Percentiles rank a stretch among this genome's conserved stretches.
These are phyloP conservation scores for Idaea dimidiata DNA, from an alignment of 2,888 invertebrate genomes.

Conservation along the genomic window DNA sequence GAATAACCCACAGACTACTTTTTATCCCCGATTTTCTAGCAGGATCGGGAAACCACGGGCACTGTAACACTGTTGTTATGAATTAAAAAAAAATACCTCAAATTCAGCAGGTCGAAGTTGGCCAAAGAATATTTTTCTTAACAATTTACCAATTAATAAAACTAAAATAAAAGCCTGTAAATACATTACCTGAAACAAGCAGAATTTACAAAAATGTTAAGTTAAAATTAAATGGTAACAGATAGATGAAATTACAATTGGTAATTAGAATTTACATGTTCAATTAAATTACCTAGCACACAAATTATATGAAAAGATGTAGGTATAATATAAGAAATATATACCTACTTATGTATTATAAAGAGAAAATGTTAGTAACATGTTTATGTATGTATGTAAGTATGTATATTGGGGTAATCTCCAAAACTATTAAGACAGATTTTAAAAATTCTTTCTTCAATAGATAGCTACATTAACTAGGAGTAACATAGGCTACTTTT, in stretches of 20 bases:
- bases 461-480: too few relatives aligned
- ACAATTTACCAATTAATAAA: constrained; percentile 93
- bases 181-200: constrained; percentile 90
- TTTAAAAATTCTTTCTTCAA: too few relatives aligned
- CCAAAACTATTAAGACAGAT: too few relatives aligned
- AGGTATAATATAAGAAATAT: background rate
- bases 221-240: background rate
- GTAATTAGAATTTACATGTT: background rate
- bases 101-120: constrained; percentile 97
- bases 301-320: background rate
- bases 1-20: too few relatives aligned
- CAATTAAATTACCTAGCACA: too few relatives aligned
- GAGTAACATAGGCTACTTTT: too few relatives aligned
- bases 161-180: constrained; percentile 97
- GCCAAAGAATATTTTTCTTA: constrained; percentile 97
- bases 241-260: too few relatives aligned
- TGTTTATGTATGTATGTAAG: too few relatives aligned
- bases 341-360: too few relatives aligned
- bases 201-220: constrained; percentile 9
- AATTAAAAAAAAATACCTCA: constrained; percentile 83
- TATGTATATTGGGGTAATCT: too few relatives aligned
- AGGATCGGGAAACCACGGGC: background rate
- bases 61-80: constrained; percentile 6
- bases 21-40: too few relatives aligned
- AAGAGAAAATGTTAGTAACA: too few relatives aligned